phyloP scores from a whole-genome alignment of 2,797 vertebrate genomes.

The Euthynnus affinis region DNA sequence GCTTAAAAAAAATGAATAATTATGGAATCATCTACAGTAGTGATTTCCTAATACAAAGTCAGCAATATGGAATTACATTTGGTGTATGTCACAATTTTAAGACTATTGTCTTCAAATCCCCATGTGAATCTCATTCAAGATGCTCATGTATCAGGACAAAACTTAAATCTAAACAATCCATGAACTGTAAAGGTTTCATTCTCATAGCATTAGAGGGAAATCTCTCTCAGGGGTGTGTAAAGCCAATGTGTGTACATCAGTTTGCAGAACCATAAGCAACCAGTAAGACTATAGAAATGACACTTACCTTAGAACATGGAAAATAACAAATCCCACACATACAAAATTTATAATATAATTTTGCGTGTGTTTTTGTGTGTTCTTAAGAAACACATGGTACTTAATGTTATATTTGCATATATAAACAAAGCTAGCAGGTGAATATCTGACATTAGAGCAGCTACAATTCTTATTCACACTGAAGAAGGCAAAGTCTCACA shows the following conservation, averaged over 20 bases:
- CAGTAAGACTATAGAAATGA: constrained; percentile 37
- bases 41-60: neutral
- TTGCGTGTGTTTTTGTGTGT: constrained; percentile 15
- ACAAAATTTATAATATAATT: constrained; percentile 13
- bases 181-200: neutral
- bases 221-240: constrained; percentile 20
- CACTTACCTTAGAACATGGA: constrained; percentile 80
- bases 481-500: constrained; percentile 8
- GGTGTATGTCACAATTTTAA: neutral
- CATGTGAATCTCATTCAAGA: neutral
- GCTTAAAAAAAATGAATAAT: neutral
- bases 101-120: neutral
- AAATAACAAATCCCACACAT: constrained; percentile 38
- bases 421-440: constrained; percentile 8
- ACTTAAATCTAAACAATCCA: neutral
- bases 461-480: neutral
- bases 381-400: neutral
- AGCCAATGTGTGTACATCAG: constrained; percentile 27
- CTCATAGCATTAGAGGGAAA: neutral
- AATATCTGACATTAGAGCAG: constrained; percentile 13
- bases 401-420: neutral
- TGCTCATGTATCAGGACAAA: neutral
- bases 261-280: constrained; percentile 27
- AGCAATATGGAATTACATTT: neutral
- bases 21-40: neutral